These are phyloP conservation scores for Matsumyia berberina DNA, from an alignment of 2,888 invertebrate species.

Conservation along the genomic window DNA sequence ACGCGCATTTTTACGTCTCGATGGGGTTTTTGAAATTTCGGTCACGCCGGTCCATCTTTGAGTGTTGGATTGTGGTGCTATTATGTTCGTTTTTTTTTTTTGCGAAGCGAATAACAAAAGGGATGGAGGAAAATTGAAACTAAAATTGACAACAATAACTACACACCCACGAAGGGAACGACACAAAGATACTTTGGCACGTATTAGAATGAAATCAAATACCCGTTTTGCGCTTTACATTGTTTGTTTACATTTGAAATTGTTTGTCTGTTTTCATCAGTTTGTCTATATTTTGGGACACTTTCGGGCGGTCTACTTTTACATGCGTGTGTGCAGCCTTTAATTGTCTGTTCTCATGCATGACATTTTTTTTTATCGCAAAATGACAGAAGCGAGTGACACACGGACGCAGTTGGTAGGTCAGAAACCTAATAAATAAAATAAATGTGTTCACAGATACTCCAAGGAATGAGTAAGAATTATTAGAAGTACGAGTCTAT, in stretches of 20 bases:
- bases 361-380: constrained; percentile 11
- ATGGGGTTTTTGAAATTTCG: constrained; percentile 42
- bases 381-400: not conserved
- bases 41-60: constrained; percentile 35
- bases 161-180: not conserved
- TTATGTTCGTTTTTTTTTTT: constrained; percentile 3
- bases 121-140: not conserved
- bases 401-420: constrained; percentile 15
- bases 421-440: constrained; percentile 28
- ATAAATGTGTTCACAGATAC: constrained; percentile 10
- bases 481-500: not conserved
- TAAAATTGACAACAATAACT: constrained; percentile 17
- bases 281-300: not conserved
- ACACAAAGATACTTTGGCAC: constrained; percentile 22
- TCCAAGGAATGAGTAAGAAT: constrained; percentile 20
- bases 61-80: constrained; percentile 17
- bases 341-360: constrained; percentile 16
- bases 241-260: constrained; percentile 32
- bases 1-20: constrained; percentile 38
- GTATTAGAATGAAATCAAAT: constrained; percentile 28
- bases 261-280: constrained; percentile 1
- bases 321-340: not conserved
- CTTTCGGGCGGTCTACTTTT: constrained; percentile 5
- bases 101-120: constrained; percentile 9
- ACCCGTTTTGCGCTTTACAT: constrained; percentile 1